Conservation (phyloP, 2,888 invertebrate genomes). For the Nowickia ferox region DNA sequence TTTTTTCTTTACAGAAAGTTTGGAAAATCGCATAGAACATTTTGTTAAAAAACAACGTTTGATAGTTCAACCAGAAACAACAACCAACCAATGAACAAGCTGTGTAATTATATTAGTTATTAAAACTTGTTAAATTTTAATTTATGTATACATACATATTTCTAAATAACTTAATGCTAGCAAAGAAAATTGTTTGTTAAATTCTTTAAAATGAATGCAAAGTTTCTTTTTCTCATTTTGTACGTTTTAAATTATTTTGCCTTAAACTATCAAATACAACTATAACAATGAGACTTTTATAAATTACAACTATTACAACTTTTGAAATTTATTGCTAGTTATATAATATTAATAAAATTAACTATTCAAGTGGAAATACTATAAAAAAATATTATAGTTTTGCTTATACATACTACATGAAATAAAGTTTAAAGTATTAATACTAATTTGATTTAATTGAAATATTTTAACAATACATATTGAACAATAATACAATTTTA, state of each 20-base stretch:
- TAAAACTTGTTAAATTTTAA: slow-evolving; percentile 40
- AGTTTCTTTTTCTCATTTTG: slow-evolving; percentile 50
- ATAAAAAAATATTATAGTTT: slow-evolving; percentile 46
- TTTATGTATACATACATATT: slow-evolving; percentile 20
- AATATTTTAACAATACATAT: slow-evolving; percentile 50
- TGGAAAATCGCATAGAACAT: slow-evolving; percentile 91
- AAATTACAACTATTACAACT: slow-evolving; percentile 35
- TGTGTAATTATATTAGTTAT: slow-evolving; percentile 34
- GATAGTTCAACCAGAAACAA: slow-evolving; percentile 70
- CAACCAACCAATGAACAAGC: not conserved
- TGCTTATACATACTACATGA: slow-evolving; percentile 39
- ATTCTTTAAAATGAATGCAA: slow-evolving; percentile 23
- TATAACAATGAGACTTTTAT: slow-evolving; percentile 48
- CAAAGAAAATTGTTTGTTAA: slow-evolving; percentile 24
- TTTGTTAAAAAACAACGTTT: slow-evolving; percentile 88
- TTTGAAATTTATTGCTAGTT: slow-evolving; percentile 38
- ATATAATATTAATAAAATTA: slow-evolving; percentile 25
- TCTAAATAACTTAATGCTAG: slow-evolving; percentile 46
- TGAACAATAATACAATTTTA: slow-evolving; percentile 46
- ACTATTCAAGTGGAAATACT: slow-evolving; percentile 20
- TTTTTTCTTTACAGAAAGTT: slow-evolving; percentile 86
- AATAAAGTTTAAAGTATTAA: slow-evolving; percentile 24
- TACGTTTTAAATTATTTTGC: slow-evolving; percentile 53
- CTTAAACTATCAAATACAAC: slow-evolving; percentile 47
- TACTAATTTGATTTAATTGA: slow-evolving; percentile 7